Percentiles rank a stretch among this genome's conserved stretches.
Conservation (phyloP, 64 coral and sea anemone species). For the Actinia tenebrosa region DNA sequence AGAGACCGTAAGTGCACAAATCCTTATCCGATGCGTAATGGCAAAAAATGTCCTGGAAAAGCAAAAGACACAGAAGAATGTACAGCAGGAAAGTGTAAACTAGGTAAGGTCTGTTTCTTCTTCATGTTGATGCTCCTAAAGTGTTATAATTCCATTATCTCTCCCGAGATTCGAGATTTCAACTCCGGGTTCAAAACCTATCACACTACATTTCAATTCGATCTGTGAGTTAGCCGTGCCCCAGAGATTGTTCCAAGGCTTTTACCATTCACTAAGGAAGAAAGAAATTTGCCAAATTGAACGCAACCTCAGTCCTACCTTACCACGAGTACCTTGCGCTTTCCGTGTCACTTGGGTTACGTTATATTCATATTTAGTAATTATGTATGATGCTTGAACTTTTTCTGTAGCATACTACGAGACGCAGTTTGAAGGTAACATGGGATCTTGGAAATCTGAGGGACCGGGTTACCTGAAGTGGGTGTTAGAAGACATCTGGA, state of each 20-base stretch:
- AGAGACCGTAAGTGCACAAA: not conserved
- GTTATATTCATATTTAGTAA: too few species aligned
- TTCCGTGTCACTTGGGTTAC: too few species aligned
- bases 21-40: constrained; percentile 3
- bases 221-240: too few species aligned
- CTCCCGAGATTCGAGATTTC: too few species aligned
- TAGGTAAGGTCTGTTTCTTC: not conserved
- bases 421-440: constrained; percentile 10
- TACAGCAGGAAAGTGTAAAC: not conserved
- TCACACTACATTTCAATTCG: too few species aligned
- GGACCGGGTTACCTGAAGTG: constrained; percentile 6
- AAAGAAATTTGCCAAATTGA: too few species aligned
- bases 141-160: not conserved
- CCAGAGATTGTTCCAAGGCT: too few species aligned
- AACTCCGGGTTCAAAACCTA: too few species aligned
- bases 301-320: too few species aligned
- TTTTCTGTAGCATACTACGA: not conserved
- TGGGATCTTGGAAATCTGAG: not conserved
- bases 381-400: not conserved
- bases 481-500: not conserved
- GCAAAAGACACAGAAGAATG: not conserved
- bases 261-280: too few species aligned
- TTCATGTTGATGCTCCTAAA: not conserved
- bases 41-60: not conserved
- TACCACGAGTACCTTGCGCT: too few species aligned